Conservation (phyloP, 2,113 vertebrate genomes). For the Daphoenositta chrysoptera region DNA sequence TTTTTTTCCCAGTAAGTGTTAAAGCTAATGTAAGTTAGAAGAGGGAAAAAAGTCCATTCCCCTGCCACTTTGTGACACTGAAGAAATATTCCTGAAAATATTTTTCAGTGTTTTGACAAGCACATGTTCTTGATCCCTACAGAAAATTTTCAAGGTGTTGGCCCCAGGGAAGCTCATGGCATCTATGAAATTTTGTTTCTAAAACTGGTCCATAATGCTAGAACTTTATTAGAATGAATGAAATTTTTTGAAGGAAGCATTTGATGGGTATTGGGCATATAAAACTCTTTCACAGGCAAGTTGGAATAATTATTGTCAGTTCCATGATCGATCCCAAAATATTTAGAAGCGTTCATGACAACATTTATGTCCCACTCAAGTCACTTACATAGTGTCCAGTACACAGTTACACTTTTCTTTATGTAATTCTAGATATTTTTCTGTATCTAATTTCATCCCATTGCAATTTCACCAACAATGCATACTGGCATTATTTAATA, state of each 20-base stretch:
- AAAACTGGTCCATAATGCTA: neutral
- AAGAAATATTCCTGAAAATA: neutral
- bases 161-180: neutral
- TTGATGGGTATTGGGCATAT: neutral
- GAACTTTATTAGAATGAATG: neutral
- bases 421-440: neutral
- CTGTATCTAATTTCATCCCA: neutral
- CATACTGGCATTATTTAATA: neutral
- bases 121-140: neutral
- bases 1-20: neutral
- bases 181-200: neutral
- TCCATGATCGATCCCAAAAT: neutral
- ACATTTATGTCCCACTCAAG: fast-evolving
- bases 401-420: neutral
- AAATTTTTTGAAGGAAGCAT: neutral
- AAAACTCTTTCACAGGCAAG: neutral
- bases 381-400: neutral
- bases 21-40: neutral
- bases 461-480: neutral
- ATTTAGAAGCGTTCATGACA: neutral
- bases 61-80: neutral
- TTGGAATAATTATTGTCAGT: neutral
- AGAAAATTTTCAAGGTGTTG: neutral
- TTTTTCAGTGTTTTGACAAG: neutral
- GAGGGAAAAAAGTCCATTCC: neutral